phyloP scores from a whole-genome alignment of 2,113 vertebrate genomes.

The Turnix velox region DNA sequence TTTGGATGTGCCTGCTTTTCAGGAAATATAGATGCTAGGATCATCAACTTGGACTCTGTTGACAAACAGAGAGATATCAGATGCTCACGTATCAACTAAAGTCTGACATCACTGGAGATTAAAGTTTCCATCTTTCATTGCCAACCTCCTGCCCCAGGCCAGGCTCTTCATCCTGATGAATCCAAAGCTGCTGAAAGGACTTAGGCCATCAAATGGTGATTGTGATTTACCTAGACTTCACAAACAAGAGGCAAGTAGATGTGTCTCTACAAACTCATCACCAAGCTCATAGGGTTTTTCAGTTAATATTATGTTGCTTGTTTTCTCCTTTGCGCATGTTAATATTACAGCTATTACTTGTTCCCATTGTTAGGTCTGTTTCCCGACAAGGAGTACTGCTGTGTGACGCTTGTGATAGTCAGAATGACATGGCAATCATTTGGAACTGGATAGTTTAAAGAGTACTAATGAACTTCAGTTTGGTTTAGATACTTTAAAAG shows the following conservation, averaged over 20 bases:
- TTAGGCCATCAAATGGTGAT: background rate
- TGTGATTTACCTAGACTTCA: background rate
- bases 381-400: background rate
- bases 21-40: background rate
- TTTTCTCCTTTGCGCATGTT: background rate
- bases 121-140: background rate
- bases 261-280: background rate
- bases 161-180: background rate
- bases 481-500: background rate
- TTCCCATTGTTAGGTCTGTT: background rate
- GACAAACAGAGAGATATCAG: background rate
- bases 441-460: background rate
- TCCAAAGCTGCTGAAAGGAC: background rate
- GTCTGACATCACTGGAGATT: background rate
- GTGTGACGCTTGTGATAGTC: background rate
- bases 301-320: background rate
- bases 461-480: background rate
- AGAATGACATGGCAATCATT: background rate
- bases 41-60: rapidly evolving
- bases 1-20: background rate
- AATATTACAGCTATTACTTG: background rate
- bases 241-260: background rate
- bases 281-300: background rate
- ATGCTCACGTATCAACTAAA: background rate
- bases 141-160: background rate